Evolutionary conservation across 2,888 invertebrate species (phyloP), one percentile per base, ranked within the genome.

Genomic region (Caenorhabditis virilis): DNA sequence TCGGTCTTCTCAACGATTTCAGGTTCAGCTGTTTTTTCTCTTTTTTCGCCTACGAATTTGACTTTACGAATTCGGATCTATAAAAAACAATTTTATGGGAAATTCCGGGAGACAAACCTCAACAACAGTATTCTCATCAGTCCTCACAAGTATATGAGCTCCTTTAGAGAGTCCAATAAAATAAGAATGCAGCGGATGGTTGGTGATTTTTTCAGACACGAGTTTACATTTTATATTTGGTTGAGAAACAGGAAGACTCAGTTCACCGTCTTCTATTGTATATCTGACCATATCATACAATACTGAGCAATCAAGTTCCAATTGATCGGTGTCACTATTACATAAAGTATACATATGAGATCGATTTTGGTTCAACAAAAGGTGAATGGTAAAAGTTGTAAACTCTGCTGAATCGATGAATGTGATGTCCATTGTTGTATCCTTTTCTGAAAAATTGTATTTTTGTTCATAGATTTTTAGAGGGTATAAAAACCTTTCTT

Each of bases 141-240:
- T 22, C 30, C 30, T 46, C 15, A 27, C 45, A 4, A 27, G 30
- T 15, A 46, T 13, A 11, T 16, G 2, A 2, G 27, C 11, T 4
- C 25, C 25, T 27, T 46, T 46, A 1, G 11, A 18, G 15, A 46
- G 45, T 9, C 45, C 45, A 1, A 18, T 15, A 9, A 46, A 27
- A n/a, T 27, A 23, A 5, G 18, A 16, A 2, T 23, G 18, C n/a
- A 27, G 16, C 18, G 13, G 27, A 27, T 46, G 26, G 5, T 23
- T 16, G n/a, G 15, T 13, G 3, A 46, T 2, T 46, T 46, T 46
- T 9, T 46, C 45, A n/a, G 27, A 5, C 15, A 30, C 30, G 18
- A 56, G 38, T 42, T 27, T 49, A 4, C 49, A 23, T 27, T 56
- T 56, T 15, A 56, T 35, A 20, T 41, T 35, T 36, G 35, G 18